These are phyloP conservation scores for Orius laevigatus DNA, from an alignment of 1,140 invertebrate species.

Conservation along the genomic window DNA sequence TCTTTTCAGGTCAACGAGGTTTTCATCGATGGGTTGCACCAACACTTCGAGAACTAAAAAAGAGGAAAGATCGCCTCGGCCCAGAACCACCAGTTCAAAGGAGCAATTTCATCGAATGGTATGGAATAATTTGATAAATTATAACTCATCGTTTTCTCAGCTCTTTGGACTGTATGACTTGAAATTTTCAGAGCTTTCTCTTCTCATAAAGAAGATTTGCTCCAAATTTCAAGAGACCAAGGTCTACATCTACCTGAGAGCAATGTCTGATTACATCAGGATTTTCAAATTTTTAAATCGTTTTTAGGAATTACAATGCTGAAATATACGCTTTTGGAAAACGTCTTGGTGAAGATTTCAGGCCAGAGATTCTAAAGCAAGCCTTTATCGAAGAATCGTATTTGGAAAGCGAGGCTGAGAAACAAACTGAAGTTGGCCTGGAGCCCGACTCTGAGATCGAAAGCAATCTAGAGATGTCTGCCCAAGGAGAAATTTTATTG, in stretches of 20 bases:
- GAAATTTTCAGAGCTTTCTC: too few species aligned
- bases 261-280: neutral
- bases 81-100: conserved; percentile 29
- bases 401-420: conserved; percentile 48
- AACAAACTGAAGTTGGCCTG: conserved; percentile 51
- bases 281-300: conserved; percentile 13
- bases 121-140: conserved; percentile 10
- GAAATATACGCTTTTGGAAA: conserved; percentile 79
- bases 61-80: conserved; percentile 26
- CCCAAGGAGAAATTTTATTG: conserved; percentile 44
- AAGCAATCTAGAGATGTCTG: conserved; percentile 50
- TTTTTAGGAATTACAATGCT: conserved; percentile 55
- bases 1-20: conserved; percentile 4
- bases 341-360: conserved; percentile 70
- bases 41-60: conserved; percentile 30
- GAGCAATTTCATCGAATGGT: conserved; percentile 52
- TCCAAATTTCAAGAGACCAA: neutral
- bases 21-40: conserved; percentile 36
- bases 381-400: conserved; percentile 71
- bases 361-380: conserved; percentile 44
- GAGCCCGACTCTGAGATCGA: conserved; percentile 36
- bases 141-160: too few species aligned
- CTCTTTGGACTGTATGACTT: too few species aligned
- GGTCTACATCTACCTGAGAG: neutral
- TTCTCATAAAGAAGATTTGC: neutral